Percentiles rank a stretch among this genome's conserved stretches.
phyloP scores from a whole-genome alignment of 2,113 vertebrate species.

The Melanerpes formicivorus region DNA sequence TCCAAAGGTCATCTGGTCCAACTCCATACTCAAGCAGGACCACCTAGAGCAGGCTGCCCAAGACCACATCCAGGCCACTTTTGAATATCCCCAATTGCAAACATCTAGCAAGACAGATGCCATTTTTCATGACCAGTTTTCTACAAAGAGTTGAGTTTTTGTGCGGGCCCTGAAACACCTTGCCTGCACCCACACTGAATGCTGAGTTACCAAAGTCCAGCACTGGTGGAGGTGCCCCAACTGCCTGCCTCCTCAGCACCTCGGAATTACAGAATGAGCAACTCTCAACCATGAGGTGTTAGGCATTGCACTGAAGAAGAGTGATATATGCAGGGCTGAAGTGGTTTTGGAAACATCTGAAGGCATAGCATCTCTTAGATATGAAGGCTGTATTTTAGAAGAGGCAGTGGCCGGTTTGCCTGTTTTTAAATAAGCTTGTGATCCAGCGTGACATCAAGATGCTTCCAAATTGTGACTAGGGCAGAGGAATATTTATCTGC shows the following conservation, averaged over 20 bases:
- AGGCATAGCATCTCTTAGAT: background rate
- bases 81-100: background rate
- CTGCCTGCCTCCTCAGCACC: background rate
- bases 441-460: background rate
- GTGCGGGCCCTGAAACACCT: background rate
- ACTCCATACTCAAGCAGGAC: background rate
- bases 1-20: background rate
- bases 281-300: background rate
- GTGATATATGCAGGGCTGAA: fast-evolving
- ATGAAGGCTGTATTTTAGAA: background rate
- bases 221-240: fast-evolving
- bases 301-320: background rate
- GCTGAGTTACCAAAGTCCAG: background rate
- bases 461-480: background rate
- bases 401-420: background rate
- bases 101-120: background rate
- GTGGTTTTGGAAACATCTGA: background rate
- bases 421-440: background rate
- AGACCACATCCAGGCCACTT: fast-evolving
- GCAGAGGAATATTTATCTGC: background rate
- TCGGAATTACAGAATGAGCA: fast-evolving
- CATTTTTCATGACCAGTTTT: background rate
- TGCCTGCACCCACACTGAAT: background rate
- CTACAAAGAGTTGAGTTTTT: background rate
- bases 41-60: background rate